Evolutionary conservation across 2,888 invertebrate species (phyloP).

Genomic region (Xestia sexstrigata): DNA sequence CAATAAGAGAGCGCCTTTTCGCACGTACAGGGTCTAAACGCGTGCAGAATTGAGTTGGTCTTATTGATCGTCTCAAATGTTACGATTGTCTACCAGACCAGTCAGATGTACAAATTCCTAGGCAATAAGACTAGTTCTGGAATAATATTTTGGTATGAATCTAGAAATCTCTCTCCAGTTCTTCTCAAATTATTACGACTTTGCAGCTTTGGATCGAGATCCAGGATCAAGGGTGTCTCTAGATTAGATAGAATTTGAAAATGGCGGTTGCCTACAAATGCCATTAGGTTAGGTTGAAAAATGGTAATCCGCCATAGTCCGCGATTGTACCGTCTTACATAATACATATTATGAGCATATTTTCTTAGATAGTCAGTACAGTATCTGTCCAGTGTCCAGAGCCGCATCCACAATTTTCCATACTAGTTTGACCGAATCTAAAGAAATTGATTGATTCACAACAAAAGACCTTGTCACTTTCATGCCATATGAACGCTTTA

Average conservation of each 20-base stretch:
- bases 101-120: constrained; percentile 11
- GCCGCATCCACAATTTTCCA: background rate
- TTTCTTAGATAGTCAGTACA: background rate
- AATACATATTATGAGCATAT: background rate
- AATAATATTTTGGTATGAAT: background rate
- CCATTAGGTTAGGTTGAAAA: background rate
- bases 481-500: background rate
- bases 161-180: constrained; percentile 1
- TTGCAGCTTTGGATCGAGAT: background rate
- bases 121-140: background rate
- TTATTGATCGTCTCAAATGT: constrained; percentile 17
- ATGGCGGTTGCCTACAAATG: background rate
- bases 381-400: background rate
- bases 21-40: constrained; percentile 21
- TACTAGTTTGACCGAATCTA: background rate
- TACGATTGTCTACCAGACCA: constrained; percentile 3
- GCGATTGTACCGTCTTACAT: background rate
- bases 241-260: background rate
- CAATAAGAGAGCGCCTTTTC: constrained; percentile 22
- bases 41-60: constrained; percentile 14
- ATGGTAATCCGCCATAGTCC: background rate
- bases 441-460: background rate
- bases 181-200: background rate
- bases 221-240: background rate
- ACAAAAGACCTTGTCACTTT: background rate